Evolutionary conservation across 2,113 vertebrate genomes (phyloP), one percentile per base, ranked within the genome.

Genomic region (Notarius lentiginosus): DNA sequence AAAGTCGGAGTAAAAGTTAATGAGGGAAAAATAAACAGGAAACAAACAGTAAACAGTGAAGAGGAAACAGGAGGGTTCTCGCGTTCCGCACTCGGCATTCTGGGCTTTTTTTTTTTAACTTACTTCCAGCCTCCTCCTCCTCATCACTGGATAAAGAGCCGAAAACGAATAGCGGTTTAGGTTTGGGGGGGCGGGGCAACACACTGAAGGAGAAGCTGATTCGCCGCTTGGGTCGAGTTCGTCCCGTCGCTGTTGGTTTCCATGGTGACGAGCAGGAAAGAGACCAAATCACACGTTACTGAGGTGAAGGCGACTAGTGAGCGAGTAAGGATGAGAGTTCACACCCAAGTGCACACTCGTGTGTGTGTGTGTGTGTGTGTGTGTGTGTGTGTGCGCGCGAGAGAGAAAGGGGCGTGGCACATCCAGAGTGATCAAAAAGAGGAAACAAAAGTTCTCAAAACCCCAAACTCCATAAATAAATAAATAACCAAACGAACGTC

Each of bases 201-300:
- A 97, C 93, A 94, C 92, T 96, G 96, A 97, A 91, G 93, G 96
- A 97, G 95, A 96, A 97, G 94, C 95, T 96, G 93, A 96, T 96
- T 92, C 92, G 93, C 89, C 95, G 94, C 85, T 93, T 92, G 84
- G 94, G 95, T 93, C 90, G 94, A 92, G 75, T 92, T 89, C 89
- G 93, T 87, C 90, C 93, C 83, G 89, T 95, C 79, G 88, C 96
- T 96, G 94, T 77, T 27, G 92, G 92, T 94, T 94, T 79, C 34
- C 63, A 70, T 22, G 79, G 86, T 73, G 85, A 75, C 1, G 20
- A 75, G 41, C 72, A 75, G 41, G 20, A 75, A 75, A 75, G 47
- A 75, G 72, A 75, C 72, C 72, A 75, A 51, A 75, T 75, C 9
- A 49, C 72, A 17, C 30, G 70, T 58, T 49, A 76, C 55, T 24